Percentiles rank a stretch among this genome's conserved stretches.
These are phyloP conservation scores for Cherax quadricarinatus DNA, from an alignment of 1,140 invertebrate genomes.

Conservation along the genomic window DNA sequence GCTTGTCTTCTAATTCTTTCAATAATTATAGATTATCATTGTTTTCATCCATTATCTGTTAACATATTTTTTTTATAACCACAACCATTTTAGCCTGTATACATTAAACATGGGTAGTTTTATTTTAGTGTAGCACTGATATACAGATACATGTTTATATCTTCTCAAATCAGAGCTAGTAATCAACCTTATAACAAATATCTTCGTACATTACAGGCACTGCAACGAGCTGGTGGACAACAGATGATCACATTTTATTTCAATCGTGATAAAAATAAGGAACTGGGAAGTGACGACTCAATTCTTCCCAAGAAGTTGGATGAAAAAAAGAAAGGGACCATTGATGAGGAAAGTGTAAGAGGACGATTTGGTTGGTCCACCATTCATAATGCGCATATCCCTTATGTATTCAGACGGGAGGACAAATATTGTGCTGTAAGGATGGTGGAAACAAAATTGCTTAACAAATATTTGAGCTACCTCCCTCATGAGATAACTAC, in stretches of 20 bases:
- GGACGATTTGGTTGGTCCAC: slow-evolving; percentile 93
- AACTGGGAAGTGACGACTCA: slow-evolving; percentile 63
- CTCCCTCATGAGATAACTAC: slow-evolving; percentile 76
- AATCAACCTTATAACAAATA: background rate
- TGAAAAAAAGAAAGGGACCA: slow-evolving; percentile 68
- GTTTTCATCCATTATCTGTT: too few species aligned
- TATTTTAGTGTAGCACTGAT: too few species aligned
- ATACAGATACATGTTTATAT: too few species aligned
- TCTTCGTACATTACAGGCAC: slow-evolving; percentile 57
- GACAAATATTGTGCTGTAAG: slow-evolving; percentile 94
- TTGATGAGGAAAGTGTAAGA: slow-evolving; percentile 88
- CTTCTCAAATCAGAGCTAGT: background rate
- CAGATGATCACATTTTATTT: slow-evolving; percentile 73
- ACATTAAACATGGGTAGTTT: too few species aligned
- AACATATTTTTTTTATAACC: too few species aligned
- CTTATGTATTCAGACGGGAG: slow-evolving; percentile 87
- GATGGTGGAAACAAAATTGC: slow-evolving; percentile 91
- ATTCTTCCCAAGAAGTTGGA: slow-evolving; percentile 69
- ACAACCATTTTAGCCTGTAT: too few species aligned
- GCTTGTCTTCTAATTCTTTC: too few species aligned
- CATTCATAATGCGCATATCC: slow-evolving; percentile 90
- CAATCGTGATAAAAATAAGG: slow-evolving; percentile 70
- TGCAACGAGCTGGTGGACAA: slow-evolving; percentile 69
- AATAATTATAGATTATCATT: too few species aligned
- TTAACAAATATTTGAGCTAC: slow-evolving; percentile 82